Conservation (phyloP, 1,140 invertebrate genomes). For the Acromyrmex heyeri region DNA sequence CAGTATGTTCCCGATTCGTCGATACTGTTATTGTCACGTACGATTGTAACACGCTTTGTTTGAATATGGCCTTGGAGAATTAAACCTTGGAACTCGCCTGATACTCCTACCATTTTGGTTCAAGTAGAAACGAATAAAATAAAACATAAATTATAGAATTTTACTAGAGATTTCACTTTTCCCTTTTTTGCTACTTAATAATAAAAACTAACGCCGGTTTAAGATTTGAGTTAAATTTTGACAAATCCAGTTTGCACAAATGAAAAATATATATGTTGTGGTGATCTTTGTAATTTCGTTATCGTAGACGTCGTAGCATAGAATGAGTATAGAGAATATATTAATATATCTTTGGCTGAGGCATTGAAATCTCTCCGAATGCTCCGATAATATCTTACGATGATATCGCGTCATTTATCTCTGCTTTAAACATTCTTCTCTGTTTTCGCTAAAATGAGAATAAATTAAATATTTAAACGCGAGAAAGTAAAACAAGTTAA, state of each 20-base stretch:
- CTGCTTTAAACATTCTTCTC: not conserved
- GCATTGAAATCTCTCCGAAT: constrained; percentile 16
- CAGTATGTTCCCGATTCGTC: not conserved
- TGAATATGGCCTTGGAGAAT: constrained; percentile 10
- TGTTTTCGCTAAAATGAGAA: not conserved
- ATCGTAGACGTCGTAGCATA: not conserved
- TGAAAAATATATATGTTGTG: not conserved
- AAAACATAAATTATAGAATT: not conserved
- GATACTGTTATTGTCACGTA: not conserved
- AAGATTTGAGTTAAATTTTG: not conserved
- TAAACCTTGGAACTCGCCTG: constrained; percentile 11
- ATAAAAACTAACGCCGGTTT: not conserved
- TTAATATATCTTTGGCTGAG: not conserved
- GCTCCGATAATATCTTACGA: not conserved
- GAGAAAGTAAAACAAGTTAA: not conserved
- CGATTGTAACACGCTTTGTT: constrained; percentile 10
- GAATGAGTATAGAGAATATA: not conserved
- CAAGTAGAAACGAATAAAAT: not conserved
- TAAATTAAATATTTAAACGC: not conserved
- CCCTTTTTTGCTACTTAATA: not conserved
- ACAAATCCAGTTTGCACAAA: not conserved
- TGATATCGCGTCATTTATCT: not conserved
- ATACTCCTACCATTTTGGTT: not conserved
- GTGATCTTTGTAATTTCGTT: not conserved
- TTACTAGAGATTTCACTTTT: constrained; percentile 2